phyloP scores from a whole-genome alignment of 1,140 invertebrate species.

The Zaprionus ornatus region DNA sequence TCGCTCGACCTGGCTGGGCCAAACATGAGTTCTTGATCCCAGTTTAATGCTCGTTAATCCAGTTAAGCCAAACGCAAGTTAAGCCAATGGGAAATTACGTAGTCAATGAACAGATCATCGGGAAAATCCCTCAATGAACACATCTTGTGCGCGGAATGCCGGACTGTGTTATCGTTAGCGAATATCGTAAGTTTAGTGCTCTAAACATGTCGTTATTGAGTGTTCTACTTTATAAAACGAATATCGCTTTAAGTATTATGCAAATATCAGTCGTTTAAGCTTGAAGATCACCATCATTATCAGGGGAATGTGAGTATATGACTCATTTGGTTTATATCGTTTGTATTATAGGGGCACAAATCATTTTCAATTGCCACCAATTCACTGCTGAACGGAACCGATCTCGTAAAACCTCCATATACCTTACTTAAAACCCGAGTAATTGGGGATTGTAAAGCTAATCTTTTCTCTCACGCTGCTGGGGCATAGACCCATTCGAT shows the following conservation, averaged over 20 bases:
- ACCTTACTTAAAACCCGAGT: background rate
- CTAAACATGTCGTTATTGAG: background rate
- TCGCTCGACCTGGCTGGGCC: constrained; percentile 34
- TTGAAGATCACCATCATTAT: background rate
- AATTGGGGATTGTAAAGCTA: constrained; percentile 4
- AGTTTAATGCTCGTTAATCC: constrained; percentile 72
- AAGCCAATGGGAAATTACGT: constrained; percentile 78
- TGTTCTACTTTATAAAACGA: background rate
- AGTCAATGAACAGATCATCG: constrained; percentile 66
- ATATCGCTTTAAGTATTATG: background rate
- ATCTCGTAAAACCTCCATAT: background rate
- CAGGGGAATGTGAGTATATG: background rate
- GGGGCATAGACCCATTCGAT: constrained; percentile 24
- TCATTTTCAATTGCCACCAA: background rate
- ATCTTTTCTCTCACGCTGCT: background rate
- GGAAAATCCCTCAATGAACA: constrained; percentile 62
- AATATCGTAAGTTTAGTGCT: constrained; percentile 21
- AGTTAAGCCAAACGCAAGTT: constrained; percentile 67
- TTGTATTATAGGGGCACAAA: background rate
- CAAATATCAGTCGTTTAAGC: background rate
- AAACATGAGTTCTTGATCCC: constrained; percentile 66
- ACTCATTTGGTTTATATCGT: background rate
- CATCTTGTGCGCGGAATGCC: constrained; percentile 37
- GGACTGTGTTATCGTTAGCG: background rate
- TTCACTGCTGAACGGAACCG: background rate